Evolutionary conservation across 2,113 vertebrate species (phyloP), one percentile per base, ranked within the genome.

Genomic region (Cottus gobio): DNA sequence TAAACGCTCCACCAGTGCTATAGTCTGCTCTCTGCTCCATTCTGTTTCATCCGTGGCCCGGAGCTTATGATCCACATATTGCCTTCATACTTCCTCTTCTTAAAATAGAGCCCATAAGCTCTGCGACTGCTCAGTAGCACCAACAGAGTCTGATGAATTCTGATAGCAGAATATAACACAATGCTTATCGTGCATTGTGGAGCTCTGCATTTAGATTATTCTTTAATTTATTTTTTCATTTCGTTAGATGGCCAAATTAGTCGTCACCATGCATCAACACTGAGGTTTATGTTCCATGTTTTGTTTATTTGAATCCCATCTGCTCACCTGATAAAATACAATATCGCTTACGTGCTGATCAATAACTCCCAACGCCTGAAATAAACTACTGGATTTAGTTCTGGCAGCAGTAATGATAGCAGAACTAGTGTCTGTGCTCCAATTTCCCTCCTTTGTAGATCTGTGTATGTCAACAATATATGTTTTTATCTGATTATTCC

Each of bases 91-190:
- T 80, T 62, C 66, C 52, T 69, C 54, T 57, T 66, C 83, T 79
- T 68, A 71, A 86, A 85, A 83, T 78, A 82, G 82, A 89, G 62
- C 65, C 57, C n/a, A n/a, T 82, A 84, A 85, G 74, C 83, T 60
- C 57, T 2, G 2, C 28, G 62, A 71, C 77, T 85, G 69, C 67
- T 65, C 37, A 75, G 60, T 67, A 42, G 61, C 71, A 86, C 75
- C 61, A 83, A 70, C 61, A 26, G 56, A 80, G 66, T 54, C 73
- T 71, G 71, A 88, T 88, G 39, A 85, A 75, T 71, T 31, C 34
- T 22, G 48, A 86, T 73, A 36, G 37, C 60, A 39, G 71, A 77
- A 70, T 82, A 52, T 68, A 76, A 83, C 64, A 66, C 36, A 31
- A 48, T 34, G 36, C 31, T 65, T 74, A 9, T 69, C 62, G 28